phyloP scores from a whole-genome alignment of 2,797 vertebrate genomes.

The Lepilemur septentrionalis region DNA sequence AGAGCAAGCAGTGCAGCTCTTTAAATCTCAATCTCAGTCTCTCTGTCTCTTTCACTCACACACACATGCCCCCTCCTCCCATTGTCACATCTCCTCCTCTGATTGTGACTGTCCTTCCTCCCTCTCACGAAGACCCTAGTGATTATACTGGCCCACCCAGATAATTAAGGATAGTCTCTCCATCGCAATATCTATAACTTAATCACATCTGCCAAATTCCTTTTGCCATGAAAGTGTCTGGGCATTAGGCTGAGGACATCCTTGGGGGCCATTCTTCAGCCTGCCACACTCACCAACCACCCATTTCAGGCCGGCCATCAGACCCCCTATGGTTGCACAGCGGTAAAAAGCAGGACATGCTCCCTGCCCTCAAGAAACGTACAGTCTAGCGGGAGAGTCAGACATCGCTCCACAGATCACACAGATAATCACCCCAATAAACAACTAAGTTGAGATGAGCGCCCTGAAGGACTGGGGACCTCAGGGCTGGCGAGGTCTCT shows the following conservation, averaged over 20 bases:
- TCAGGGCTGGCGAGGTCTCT: not conserved
- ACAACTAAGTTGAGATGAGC: not conserved
- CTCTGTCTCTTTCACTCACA: not conserved
- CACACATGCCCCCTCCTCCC: not conserved
- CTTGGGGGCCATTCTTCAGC: not conserved
- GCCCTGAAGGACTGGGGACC: not conserved
- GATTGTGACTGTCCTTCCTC: not conserved
- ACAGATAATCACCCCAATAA: not conserved
- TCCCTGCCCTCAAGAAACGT: not conserved
- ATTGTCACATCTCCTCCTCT: not conserved
- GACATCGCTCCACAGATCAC: not conserved
- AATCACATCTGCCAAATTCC: not conserved
- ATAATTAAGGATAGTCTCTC: not conserved
- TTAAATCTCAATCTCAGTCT: not conserved
- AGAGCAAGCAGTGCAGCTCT: not conserved
- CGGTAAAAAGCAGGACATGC: not conserved
- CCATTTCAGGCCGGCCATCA: not conserved
- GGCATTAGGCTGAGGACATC: not conserved
- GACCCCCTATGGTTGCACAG: too few relatives aligned
- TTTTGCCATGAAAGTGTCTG: not conserved
- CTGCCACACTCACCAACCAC: not conserved
- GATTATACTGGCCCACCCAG: not conserved
- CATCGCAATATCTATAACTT: not conserved
- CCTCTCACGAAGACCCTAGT: not conserved
- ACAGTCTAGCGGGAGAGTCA: not conserved